Evolutionary conservation across 1,140 invertebrate genomes (phyloP).

Genomic region (Drosophila kepulauana): DNA sequence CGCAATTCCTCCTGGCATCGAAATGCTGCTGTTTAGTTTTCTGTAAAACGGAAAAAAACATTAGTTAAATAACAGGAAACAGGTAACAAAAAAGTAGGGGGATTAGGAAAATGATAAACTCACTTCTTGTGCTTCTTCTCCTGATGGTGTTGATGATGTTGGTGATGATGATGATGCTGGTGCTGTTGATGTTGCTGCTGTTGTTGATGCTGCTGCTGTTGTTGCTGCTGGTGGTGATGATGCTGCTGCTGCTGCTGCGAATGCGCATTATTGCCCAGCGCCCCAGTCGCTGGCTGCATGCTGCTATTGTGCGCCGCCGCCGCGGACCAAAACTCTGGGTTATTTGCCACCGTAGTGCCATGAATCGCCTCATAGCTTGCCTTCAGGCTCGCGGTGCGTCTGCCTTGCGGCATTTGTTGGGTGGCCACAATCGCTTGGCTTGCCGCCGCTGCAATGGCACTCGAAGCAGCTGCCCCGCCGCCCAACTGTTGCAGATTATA

Average conservation of each 20-base stretch:
- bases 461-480: slow-evolving; percentile 86
- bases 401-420: slow-evolving; percentile 98
- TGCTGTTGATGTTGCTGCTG: slow-evolving; percentile 40
- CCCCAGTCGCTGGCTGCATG: slow-evolving; percentile 24
- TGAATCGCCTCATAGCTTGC: slow-evolving; percentile 96
- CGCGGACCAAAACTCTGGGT: slow-evolving; percentile 86
- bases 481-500: slow-evolving; percentile 87
- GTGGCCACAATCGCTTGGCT: slow-evolving; percentile 98
- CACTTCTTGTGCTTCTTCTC: slow-evolving; percentile 80
- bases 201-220: slow-evolving; percentile 16
- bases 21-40: slow-evolving; percentile 56
- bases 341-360: slow-evolving; percentile 86
- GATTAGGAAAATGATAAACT: neutral
- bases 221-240: slow-evolving; percentile 3
- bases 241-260: slow-evolving; percentile 17
- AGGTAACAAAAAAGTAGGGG: too few relatives aligned
- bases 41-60: slow-evolving; percentile 25
- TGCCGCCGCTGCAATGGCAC: slow-evolving; percentile 96
- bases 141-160: slow-evolving; percentile 47
- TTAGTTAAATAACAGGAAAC: neutral
- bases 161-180: slow-evolving; percentile 3
- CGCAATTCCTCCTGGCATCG: slow-evolving; percentile 30
- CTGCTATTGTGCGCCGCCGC: slow-evolving; percentile 38
- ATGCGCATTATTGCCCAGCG: slow-evolving; percentile 11
- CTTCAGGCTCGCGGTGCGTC: slow-evolving; percentile 96